Evolutionary conservation across 2,113 vertebrate genomes (phyloP).

Genomic region (Aldabrachelys gigantea): DNA sequence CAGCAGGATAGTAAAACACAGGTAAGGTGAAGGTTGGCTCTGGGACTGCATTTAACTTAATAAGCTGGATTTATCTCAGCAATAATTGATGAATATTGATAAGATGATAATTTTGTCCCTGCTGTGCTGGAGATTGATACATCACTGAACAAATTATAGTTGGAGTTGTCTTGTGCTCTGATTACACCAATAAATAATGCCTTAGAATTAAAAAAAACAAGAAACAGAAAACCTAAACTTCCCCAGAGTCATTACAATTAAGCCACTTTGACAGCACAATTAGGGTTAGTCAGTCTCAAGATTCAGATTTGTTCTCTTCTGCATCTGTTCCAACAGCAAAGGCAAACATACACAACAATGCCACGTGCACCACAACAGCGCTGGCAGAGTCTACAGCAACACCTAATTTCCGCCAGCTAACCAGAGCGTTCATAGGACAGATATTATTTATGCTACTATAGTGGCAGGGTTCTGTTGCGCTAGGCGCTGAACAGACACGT

Average conservation of each 20-base stretch:
- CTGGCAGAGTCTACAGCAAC: background rate
- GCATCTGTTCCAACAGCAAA: background rate
- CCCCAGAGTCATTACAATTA: background rate
- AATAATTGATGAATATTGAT: background rate
- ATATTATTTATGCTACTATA: background rate
- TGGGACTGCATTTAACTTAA: background rate
- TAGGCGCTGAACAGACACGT: background rate
- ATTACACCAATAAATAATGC: conserved; percentile 3
- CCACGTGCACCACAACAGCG: background rate
- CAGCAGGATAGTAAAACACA: background rate
- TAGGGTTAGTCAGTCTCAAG: background rate
- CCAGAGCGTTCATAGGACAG: background rate
- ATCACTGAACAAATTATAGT: background rate
- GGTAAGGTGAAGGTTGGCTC: background rate
- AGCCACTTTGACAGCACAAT: background rate
- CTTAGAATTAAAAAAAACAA: background rate
- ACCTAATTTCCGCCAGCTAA: background rate
- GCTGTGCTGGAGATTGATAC: background rate
- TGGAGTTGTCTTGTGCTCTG: background rate
- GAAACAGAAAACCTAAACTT: background rate
- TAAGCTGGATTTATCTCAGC: background rate
- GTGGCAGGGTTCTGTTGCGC: background rate
- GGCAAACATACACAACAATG: background rate
- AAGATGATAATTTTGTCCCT: conserved; percentile 3
- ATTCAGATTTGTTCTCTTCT: background rate